phyloP scores from a whole-genome alignment of 1,140 invertebrate species.

The Pogonognathellus flavescens region DNA sequence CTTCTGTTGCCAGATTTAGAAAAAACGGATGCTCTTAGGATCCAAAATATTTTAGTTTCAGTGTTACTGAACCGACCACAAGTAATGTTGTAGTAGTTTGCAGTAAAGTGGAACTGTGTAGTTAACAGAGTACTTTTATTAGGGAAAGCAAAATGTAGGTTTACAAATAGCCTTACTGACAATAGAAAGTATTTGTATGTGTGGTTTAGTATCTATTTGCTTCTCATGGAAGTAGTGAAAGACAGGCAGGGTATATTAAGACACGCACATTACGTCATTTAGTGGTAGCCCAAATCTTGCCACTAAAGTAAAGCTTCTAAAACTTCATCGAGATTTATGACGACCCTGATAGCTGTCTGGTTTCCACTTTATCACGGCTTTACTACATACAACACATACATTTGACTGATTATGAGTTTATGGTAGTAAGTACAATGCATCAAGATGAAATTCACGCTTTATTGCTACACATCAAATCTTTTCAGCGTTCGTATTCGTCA shows the following conservation, averaged over 20 bases:
- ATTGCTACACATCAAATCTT: not conserved
- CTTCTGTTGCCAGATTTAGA: no score
- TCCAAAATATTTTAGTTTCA: no score
- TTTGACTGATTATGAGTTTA: not conserved
- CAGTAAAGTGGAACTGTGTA: no score
- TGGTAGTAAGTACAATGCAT: conserved; percentile 1
- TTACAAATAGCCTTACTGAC: no score
- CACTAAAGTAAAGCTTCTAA: conserved; percentile 21
- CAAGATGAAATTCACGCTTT: conserved; percentile 32
- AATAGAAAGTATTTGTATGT: no score
- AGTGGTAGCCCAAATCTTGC: conserved; percentile 17
- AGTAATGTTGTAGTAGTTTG: no score
- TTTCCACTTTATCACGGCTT: conserved; percentile 14
- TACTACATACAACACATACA: not conserved
- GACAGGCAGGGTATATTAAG: not conserved
- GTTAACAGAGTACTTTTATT: no score
- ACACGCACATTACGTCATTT: conserved; percentile 1
- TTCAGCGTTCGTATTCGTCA: not conserved
- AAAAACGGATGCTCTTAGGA: no score
- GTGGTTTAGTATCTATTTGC: no score
- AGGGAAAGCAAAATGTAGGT: no score
- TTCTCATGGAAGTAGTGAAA: not conserved
- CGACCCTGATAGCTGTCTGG: not conserved
- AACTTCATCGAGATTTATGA: conserved; percentile 40
- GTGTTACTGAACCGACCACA: no score